Conservation (phyloP, 2,113 vertebrate genomes). For the Passer montanus region DNA sequence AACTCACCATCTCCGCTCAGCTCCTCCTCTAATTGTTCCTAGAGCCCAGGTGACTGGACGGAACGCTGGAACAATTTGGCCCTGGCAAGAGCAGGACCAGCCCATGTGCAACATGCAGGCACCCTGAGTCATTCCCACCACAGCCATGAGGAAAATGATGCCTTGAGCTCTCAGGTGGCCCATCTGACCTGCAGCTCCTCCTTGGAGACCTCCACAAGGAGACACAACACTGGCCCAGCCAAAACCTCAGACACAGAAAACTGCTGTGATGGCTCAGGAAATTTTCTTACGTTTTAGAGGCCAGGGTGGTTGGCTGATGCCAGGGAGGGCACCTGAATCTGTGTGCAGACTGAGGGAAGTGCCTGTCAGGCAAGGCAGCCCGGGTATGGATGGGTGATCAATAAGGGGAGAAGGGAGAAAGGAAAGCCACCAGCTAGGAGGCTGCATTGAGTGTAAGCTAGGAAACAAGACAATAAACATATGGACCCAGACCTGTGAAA, state of each 20-base stretch:
- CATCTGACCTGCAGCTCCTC: not conserved
- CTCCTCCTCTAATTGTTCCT: not conserved
- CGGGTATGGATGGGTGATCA: not conserved
- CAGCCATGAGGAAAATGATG: accelerated
- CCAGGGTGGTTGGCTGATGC: not conserved
- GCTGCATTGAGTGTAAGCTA: not conserved
- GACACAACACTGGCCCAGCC: not conserved
- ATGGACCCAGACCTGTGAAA: not conserved
- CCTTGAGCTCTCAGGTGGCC: accelerated
- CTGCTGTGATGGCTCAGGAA: not conserved
- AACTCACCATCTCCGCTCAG: not conserved
- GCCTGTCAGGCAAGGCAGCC: not conserved
- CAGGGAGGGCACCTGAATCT: not conserved
- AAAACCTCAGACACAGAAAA: not conserved
- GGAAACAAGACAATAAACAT: not conserved
- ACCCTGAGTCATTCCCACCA: accelerated
- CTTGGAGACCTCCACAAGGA: not conserved
- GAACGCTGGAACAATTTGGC: not conserved
- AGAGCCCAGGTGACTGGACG: not conserved
- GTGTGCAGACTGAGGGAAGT: not conserved
- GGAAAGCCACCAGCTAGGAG: not conserved
- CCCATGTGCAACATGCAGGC: accelerated
- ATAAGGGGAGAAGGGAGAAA: not conserved
- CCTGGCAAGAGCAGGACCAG: not conserved
- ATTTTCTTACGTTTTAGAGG: not conserved